Percentiles rank a stretch among this genome's conserved stretches.
Evolutionary conservation across 1,140 invertebrate genomes (phyloP).

Genomic region (Sipha flava): DNA sequence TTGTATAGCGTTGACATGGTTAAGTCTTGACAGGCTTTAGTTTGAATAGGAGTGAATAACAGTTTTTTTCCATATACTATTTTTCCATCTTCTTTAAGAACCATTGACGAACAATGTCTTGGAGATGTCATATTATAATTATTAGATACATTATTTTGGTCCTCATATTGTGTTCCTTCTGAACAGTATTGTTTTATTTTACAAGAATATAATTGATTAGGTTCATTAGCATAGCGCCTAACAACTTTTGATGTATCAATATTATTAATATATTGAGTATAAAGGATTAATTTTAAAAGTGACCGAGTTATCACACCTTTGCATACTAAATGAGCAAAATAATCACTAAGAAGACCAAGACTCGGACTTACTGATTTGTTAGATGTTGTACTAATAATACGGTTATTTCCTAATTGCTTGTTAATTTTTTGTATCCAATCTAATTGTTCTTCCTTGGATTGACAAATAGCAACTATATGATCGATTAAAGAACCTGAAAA

Average conservation of each 20-base stretch:
- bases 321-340: conserved; percentile 62
- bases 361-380: background rate
- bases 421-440: conserved; percentile 74
- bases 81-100: conserved; percentile 7
- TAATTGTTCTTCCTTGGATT: conserved; percentile 71
- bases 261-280: conserved; percentile 51
- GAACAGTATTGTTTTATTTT: background rate
- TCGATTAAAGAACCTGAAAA: conserved; percentile 76
- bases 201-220: background rate
- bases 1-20: background rate
- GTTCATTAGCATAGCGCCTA: background rate
- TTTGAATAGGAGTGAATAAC: conserved; percentile 1
- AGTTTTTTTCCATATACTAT: background rate
- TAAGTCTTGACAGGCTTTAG: conserved; percentile 4
- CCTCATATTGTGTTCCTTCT: background rate
- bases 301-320: conserved; percentile 59
- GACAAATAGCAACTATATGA: conserved; percentile 75
- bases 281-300: conserved; percentile 63
- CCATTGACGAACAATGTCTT: conserved; percentile 15
- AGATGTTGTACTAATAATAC: conserved; percentile 37
- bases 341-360: conserved; percentile 57
- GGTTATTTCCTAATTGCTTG: conserved; percentile 53
- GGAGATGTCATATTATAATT: background rate
- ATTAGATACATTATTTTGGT: background rate
- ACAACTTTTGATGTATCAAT: conserved; percentile 44